Percentiles rank a stretch among this genome's conserved stretches.
These are phyloP conservation scores for Rhinogobius similis DNA, from an alignment of 2,113 vertebrate species.

Conservation along the genomic window DNA sequence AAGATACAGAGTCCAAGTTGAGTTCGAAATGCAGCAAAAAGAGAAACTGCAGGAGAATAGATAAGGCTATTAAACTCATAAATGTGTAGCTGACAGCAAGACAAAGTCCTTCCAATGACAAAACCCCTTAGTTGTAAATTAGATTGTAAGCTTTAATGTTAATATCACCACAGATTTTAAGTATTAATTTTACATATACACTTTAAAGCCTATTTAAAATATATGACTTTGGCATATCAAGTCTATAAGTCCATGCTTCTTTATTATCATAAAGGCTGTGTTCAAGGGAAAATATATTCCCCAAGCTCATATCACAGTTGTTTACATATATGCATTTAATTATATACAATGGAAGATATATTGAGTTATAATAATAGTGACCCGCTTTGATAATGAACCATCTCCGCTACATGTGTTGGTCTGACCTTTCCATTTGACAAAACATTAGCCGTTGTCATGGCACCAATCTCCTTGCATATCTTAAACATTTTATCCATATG, in stretches of 20 bases:
- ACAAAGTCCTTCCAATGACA: background rate
- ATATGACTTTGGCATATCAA: background rate
- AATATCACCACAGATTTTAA: background rate
- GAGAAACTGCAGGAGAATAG: background rate
- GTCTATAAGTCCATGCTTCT: background rate
- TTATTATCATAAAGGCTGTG: background rate
- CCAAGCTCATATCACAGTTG: background rate
- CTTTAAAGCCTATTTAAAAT: background rate
- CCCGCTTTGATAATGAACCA: slow-evolving; percentile 53
- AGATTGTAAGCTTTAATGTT: background rate
- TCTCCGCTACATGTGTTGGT: slow-evolving; percentile 32
- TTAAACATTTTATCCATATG: slow-evolving; percentile 51
- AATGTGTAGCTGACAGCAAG: background rate
- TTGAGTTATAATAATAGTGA: slow-evolving; percentile 29
- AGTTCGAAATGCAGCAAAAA: slow-evolving; percentile 16
- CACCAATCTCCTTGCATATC: slow-evolving; percentile 57
- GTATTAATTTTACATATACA: background rate
- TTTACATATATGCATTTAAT: slow-evolving; percentile 17
- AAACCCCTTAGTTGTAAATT: background rate
- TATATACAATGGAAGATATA: slow-evolving; percentile 11
- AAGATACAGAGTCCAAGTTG: slow-evolving; percentile 10
- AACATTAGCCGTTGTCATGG: slow-evolving; percentile 59
- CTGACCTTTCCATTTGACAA: slow-evolving; percentile 68
- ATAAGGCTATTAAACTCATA: slow-evolving; percentile 7
- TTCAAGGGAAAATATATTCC: background rate